Percentiles rank a stretch among this genome's conserved stretches.
These are phyloP conservation scores for Oxytorus armatus DNA, from an alignment of 2,888 invertebrate species.

Conservation along the genomic window DNA sequence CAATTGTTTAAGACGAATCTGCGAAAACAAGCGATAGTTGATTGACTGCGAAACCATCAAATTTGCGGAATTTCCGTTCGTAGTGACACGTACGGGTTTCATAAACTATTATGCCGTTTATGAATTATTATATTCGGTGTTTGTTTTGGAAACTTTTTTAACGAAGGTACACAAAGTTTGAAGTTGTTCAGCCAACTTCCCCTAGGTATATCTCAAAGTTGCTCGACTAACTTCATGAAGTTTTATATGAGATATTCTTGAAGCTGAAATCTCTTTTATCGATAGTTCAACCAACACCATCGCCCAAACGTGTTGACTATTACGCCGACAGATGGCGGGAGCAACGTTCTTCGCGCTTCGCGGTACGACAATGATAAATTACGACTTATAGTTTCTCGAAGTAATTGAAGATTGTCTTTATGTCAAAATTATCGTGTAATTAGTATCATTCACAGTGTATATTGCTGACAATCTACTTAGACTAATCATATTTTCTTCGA, in stretches of 20 bases:
- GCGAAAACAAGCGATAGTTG: conserved; percentile 46
- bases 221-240: too few species aligned
- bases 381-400: not conserved
- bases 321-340: not conserved
- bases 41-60: conserved; percentile 3
- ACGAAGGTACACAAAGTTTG: too few species aligned
- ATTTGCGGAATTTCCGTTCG: too few species aligned
- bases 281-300: not conserved
- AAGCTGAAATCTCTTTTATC: not conserved
- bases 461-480: not conserved
- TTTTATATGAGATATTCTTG: too few species aligned
- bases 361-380: not conserved
- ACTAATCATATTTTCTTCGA: not conserved
- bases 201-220: too few species aligned
- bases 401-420: too few species aligned
- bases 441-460: not conserved
- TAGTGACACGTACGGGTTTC: too few species aligned
- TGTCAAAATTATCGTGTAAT: not conserved
- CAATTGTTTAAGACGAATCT: conserved; percentile 38
- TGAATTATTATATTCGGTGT: too few species aligned
- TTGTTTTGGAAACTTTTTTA: too few species aligned
- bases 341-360: not conserved
- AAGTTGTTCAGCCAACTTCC: too few species aligned
- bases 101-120: too few species aligned
- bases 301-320: not conserved